Conservation (phyloP, 2,888 invertebrate genomes). For the Uloborus plumipes region DNA sequence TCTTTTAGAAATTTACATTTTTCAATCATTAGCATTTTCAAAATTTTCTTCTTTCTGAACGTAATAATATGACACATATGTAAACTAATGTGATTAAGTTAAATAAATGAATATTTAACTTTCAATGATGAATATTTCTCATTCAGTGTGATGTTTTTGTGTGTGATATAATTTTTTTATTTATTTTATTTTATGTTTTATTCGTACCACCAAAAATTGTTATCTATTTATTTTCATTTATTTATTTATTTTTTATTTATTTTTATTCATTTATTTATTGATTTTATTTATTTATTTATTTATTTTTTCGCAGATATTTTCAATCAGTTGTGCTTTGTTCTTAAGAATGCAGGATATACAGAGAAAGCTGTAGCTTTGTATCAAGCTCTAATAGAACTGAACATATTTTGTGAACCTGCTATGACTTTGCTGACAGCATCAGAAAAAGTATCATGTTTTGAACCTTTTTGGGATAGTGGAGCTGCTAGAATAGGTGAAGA, state of each 20-base stretch:
- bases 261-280: neutral
- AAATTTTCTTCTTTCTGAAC: too few relatives aligned
- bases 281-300: neutral
- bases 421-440: conserved; percentile 64
- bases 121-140: too few relatives aligned
- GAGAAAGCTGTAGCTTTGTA: conserved; percentile 72
- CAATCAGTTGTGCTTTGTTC: conserved; percentile 70
- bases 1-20: too few relatives aligned
- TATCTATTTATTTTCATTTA: too few relatives aligned
- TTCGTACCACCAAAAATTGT: too few relatives aligned
- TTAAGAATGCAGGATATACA: conserved; percentile 71
- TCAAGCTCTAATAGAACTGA: conserved; percentile 73
- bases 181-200: too few relatives aligned
- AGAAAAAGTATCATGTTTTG: conserved; percentile 70
- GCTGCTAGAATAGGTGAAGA: conserved; percentile 71
- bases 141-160: neutral
- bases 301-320: conserved; percentile 69
- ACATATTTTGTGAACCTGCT: conserved; percentile 70
- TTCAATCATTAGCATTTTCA: too few relatives aligned
- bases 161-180: too few relatives aligned
- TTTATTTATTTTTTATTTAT: too few relatives aligned
- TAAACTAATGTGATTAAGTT: too few relatives aligned
- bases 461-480: conserved; percentile 73
- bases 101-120: too few relatives aligned
- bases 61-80: too few relatives aligned